These are phyloP conservation scores for Brachycybe producta DNA, from an alignment of 2,888 invertebrate species.

Conservation along the genomic window DNA sequence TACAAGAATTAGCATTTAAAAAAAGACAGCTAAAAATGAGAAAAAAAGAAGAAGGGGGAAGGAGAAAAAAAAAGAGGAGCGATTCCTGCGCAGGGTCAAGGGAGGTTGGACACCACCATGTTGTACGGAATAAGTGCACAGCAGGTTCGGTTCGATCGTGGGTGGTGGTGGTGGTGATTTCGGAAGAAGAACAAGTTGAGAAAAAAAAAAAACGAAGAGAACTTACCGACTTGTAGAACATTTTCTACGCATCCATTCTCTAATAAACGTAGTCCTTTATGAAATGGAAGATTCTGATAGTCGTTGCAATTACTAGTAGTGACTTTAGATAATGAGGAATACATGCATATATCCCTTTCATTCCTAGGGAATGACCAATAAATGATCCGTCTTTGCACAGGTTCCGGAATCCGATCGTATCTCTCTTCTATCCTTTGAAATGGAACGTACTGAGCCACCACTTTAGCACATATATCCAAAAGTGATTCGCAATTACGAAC, in stretches of 20 bases:
- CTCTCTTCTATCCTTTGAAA: conserved; percentile 77
- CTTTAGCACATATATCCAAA: conserved; percentile 67
- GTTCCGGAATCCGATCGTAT: conserved; percentile 75
- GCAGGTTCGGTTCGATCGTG: no score
- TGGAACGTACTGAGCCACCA: conserved; percentile 69
- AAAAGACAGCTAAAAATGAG: no score
- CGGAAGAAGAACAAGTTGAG: no score
- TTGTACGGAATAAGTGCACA: no score
- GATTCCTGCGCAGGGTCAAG: no score
- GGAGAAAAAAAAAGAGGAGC: no score
- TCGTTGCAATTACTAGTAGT: conserved; percentile 39
- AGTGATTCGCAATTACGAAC: conserved; percentile 48
- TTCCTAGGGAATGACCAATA: conserved; percentile 80
- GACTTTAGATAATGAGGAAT: conserved; percentile 57
- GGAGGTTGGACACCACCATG: no score
- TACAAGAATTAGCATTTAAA: no score
- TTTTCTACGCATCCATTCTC: conserved; percentile 69
- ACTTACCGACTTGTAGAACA: conserved; percentile 79
- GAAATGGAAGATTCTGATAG: conserved; percentile 69
- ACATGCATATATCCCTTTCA: conserved; percentile 79
- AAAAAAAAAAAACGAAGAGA: no score
- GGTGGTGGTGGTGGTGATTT: no score
- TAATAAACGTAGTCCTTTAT: conserved; percentile 69
- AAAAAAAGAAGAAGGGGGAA: no score
- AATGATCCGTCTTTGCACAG: conserved; percentile 72